A percentile compares a stretch with the other conserved stretches of the same genome.
These are phyloP conservation scores for Crotalus viridis DNA, from an alignment of 2,113 vertebrate genomes.

Conservation along the genomic window DNA sequence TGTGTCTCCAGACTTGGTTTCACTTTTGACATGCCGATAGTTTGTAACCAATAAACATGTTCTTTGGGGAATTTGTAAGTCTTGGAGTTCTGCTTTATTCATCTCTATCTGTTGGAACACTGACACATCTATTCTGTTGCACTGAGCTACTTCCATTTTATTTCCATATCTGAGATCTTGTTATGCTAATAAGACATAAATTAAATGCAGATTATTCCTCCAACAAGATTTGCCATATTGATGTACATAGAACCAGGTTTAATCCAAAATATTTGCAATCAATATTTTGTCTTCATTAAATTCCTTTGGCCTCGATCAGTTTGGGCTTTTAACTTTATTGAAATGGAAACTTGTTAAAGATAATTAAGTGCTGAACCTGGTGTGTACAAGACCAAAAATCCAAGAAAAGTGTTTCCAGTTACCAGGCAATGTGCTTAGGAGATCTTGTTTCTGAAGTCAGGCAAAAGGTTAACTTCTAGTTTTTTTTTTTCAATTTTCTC, in stretches of 20 bases:
- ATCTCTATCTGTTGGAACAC: no score
- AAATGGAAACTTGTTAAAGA: slow-evolving; percentile 1
- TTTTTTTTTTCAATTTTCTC: background rate
- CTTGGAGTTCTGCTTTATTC: no score
- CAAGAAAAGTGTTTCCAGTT: background rate
- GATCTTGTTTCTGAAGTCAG: slow-evolving; percentile 1
- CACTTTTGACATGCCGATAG: no score
- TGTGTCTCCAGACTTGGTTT: no score
- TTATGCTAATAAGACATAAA: background rate
- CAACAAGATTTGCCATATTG: background rate
- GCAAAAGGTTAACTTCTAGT: background rate
- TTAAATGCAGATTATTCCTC: background rate
- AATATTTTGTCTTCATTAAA: slow-evolving; percentile 9
- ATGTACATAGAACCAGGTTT: background rate
- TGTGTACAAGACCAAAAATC: background rate
- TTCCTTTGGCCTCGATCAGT: slow-evolving; percentile 20
- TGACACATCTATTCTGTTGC: no score
- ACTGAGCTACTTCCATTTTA: no score
- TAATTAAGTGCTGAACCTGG: slow-evolving; percentile 23
- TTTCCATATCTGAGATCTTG: background rate
- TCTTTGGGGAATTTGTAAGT: no score
- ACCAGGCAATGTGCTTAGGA: background rate
- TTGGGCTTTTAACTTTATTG: background rate
- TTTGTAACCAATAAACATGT: no score
- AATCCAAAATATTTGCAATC: background rate